A percentile compares a stretch with the other conserved stretches of the same genome.
Evolutionary conservation across 37 sponge, comb jelly and placozoan species (phyloP).

Genomic region (Chondrosia reniformis): DNA sequence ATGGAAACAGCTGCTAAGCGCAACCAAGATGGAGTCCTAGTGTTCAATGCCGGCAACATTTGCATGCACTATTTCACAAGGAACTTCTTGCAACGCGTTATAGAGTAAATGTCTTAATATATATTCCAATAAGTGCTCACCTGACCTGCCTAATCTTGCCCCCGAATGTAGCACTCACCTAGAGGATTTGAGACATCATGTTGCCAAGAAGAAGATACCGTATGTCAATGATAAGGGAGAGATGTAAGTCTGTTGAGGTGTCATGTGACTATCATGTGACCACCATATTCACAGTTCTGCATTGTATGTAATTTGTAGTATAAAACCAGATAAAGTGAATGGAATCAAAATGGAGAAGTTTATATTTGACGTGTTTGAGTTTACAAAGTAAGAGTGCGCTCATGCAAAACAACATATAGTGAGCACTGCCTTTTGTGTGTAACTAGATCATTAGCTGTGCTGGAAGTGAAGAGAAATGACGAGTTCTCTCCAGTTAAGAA

Average conservation of each 20-base stretch:
- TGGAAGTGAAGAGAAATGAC: constrained; percentile 89
- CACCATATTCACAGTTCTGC: not conserved
- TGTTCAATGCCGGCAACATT: constrained; percentile 91
- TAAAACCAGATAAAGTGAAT: constrained; percentile 61
- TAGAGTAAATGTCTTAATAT: constrained; percentile 33
- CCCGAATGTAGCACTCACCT: constrained; percentile 36
- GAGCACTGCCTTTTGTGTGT: not conserved
- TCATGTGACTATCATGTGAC: too few relatives aligned
- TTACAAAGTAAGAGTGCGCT: constrained; percentile 67
- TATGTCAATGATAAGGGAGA: constrained; percentile 55
- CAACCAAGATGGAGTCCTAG: constrained; percentile 70
- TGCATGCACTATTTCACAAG: constrained; percentile 92
- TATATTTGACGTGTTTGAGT: constrained; percentile 98
- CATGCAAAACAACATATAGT: not conserved
- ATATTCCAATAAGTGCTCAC: not conserved
- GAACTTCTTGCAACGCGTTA: constrained; percentile 68
- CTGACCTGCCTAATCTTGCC: not conserved
- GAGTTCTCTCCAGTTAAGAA: constrained; percentile 97
- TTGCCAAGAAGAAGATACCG: constrained; percentile 95
- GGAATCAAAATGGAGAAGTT: constrained; percentile 99
- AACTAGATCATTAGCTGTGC: constrained; percentile 70
- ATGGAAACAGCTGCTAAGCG: constrained; percentile 70
- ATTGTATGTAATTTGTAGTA: constrained; percentile 22
- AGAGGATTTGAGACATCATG: constrained; percentile 67
- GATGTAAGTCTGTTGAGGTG: not conserved